Conservation (phyloP, 53 echinoderm and acorn worm species). For the Antedon mediterranea region DNA sequence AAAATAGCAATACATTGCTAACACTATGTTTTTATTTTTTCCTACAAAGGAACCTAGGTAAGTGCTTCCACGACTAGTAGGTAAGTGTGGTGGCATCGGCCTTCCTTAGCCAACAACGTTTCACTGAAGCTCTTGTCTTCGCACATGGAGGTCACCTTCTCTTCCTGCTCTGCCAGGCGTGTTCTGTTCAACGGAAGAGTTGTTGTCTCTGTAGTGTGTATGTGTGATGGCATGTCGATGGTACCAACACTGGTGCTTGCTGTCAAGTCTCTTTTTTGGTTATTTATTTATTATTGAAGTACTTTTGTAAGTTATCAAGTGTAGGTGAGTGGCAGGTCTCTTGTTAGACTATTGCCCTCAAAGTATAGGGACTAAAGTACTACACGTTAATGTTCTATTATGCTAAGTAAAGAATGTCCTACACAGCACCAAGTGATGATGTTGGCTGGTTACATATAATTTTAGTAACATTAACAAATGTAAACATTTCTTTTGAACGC, state of each 20-base stretch:
- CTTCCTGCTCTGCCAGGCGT: background rate
- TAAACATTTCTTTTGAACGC: no score
- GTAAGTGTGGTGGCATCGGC: background rate
- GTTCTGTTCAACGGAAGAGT: background rate
- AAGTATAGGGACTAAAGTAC: background rate
- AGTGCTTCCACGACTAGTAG: conserved; percentile 1
- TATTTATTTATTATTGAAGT: background rate
- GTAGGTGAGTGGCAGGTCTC: background rate
- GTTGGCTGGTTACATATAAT: no score
- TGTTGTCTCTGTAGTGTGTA: conserved; percentile 1
- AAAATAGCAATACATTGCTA: background rate
- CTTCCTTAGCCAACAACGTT: background rate
- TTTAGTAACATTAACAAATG: no score
- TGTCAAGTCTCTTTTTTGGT: background rate
- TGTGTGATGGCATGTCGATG: background rate
- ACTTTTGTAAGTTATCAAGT: background rate
- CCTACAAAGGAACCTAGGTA: background rate
- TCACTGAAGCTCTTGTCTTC: background rate
- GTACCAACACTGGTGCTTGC: background rate
- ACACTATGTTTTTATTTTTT: background rate
- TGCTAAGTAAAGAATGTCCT: no score
- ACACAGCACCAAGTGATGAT: no score
- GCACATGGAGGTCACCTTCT: background rate
- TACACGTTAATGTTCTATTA: no score
- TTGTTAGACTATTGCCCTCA: background rate